A percentile compares a stretch with the other conserved stretches of the same genome.
Conservation (phyloP, 35 echinoderm and acorn worm genomes). For the Strongylocentrotus purpuratus region DNA sequence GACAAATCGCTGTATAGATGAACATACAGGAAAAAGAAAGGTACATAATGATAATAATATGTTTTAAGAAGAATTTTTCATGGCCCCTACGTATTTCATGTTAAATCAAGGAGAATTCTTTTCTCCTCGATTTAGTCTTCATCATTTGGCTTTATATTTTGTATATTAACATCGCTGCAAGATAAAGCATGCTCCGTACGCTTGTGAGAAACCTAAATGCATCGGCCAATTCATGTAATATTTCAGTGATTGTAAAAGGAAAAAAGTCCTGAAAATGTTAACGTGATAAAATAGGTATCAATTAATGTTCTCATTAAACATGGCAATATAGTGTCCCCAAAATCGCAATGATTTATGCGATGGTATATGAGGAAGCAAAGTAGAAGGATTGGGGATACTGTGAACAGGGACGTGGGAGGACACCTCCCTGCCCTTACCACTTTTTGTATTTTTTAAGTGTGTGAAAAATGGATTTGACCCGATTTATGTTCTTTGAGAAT, state of each 20-base stretch:
- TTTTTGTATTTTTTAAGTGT: too few relatives aligned
- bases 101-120: not conserved
- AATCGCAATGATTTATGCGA: not conserved
- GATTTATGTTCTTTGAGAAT: too few relatives aligned
- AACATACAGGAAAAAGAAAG: conserved; percentile 8
- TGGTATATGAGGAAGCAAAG: not conserved
- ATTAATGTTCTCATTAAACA: not conserved
- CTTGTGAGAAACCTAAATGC: too few relatives aligned
- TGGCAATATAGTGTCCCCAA: too few relatives aligned
- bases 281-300: not conserved
- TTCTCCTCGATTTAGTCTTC: not conserved
- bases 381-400: too few relatives aligned
- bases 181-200: too few relatives aligned
- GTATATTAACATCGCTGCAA: not conserved
- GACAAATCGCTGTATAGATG: conserved; percentile 60
- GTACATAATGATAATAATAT: not conserved
- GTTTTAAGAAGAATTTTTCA: not conserved
- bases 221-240: too few relatives aligned
- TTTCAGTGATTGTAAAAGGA: not conserved
- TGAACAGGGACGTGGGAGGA: too few relatives aligned
- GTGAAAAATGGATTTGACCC: too few relatives aligned
- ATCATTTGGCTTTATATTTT: not conserved
- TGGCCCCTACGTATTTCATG: not conserved
- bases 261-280: not conserved
- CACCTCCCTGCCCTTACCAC: too few relatives aligned